Base-by-base conservation (phyloP, 1,140 invertebrate species). In the Drosophila truncata region DNA sequence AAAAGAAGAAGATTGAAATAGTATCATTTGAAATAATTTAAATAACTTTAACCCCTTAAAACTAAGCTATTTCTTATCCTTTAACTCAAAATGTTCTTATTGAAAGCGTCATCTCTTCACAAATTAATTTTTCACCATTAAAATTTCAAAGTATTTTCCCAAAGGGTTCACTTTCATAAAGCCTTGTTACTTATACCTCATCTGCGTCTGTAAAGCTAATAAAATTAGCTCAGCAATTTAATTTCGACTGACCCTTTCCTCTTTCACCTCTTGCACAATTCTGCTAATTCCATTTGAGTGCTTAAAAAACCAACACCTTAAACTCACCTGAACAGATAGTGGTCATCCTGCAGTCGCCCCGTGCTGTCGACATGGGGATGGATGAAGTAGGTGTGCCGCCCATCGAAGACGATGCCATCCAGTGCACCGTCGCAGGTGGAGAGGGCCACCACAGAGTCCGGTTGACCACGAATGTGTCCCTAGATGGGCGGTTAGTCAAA, bases 341-440 rank as follows among this genome's bases (percentile, higher is more conserved):
- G 92, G 46, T 91, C 82, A 54, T 92, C 91, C 44, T 80, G 72
- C 52, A 93, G 49, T 25, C 82, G 67, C 44, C 91, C 91, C 55
- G 41, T 84, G 62, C 72, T 62, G 8, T 84, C 75, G 18, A 39
- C 60, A 33, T 91, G 93, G 3, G 93, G 85, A 75, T 94, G 97
- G 93, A 99, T 95, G 88, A 98, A 97, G 93, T 96, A 96, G 78
- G 96, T 95, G 41, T 95, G 94, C 46, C 94, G 91, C 4, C 97
- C 97, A 93, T 98, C 97, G 88, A 95, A 97, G 65, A 98, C 94
- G 23, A 97, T 95, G 33, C 98, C 98, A 58, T 96, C 95, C 44
- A 98, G 93, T 25, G 96, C 96, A 27, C 96, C 96, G 80, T 94
- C 93, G 90, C 98, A 98, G 10, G 97, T 98, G 47, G 97, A 98